phyloP scores from a whole-genome alignment of 2,113 vertebrate genomes.

The Jaculus jaculus region DNA sequence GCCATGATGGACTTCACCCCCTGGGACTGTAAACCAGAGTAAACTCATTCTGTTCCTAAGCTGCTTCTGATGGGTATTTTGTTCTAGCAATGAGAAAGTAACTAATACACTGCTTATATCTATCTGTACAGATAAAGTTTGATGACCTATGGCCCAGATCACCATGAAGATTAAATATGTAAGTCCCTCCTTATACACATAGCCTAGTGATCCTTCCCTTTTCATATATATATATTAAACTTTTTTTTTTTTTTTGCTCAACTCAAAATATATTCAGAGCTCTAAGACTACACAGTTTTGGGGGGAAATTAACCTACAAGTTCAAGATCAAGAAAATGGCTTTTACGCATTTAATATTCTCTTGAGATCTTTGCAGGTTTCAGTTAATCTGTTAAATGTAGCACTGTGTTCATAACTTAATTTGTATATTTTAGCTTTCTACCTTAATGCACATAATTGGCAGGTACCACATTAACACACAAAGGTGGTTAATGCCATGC shows the following conservation, averaged over 20 bases:
- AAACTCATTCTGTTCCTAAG: too few relatives aligned
- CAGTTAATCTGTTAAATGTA: conserved; percentile 80
- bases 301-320: conserved; percentile 22
- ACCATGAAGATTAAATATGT: background rate
- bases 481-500: conserved; percentile 72
- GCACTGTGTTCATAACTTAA: conserved; percentile 79
- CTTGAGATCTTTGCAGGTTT: conserved; percentile 74
- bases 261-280: conserved; percentile 15
- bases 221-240: background rate
- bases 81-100: too few relatives aligned
- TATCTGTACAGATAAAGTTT: background rate
- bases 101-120: background rate
- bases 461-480: conserved; percentile 76
- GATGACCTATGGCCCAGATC: background rate
- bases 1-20: too few relatives aligned
- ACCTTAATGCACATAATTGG: conserved; percentile 80
- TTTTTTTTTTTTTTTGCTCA: background rate
- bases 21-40: too few relatives aligned
- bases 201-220: background rate
- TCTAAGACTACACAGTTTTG: conserved; percentile 25
- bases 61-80: too few relatives aligned
- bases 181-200: background rate
- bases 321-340: conserved; percentile 67
- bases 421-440: conserved; percentile 81
- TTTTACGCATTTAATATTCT: conserved; percentile 70